A percentile compares a stretch with the other conserved stretches of the same genome.
phyloP scores from a whole-genome alignment of 2,113 vertebrate species.

The Chaenocephalus aceratus region DNA sequence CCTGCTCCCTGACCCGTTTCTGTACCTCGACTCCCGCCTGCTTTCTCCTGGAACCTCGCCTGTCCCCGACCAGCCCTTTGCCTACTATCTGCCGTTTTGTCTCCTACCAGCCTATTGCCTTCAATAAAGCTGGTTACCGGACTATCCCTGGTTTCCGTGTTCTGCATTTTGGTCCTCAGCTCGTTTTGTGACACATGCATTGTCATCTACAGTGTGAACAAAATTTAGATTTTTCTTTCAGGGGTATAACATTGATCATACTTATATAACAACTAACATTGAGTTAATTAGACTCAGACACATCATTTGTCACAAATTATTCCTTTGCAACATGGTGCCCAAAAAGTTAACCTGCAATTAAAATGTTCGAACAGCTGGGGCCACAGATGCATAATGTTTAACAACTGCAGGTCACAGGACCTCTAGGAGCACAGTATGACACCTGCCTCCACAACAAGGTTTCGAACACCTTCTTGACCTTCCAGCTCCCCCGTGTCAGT shows the following conservation, averaged over 20 bases:
- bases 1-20: too few species aligned
- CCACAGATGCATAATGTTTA: background rate
- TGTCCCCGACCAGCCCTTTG: too few species aligned
- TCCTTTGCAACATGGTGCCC: background rate
- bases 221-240: background rate
- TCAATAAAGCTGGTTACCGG: too few species aligned
- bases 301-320: background rate
- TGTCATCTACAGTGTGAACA: constrained; percentile 19
- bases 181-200: background rate
- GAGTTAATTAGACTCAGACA: constrained; percentile 1
- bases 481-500: constrained; percentile 29
- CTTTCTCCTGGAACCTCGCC: too few species aligned
- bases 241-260: constrained; percentile 5
- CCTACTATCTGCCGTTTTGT: too few species aligned
- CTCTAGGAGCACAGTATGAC: constrained; percentile 1
- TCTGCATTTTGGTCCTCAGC: too few species aligned
- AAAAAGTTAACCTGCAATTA: background rate
- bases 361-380: too few species aligned
- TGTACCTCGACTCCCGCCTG: too few species aligned
- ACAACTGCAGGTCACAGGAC: background rate
- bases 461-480: constrained; percentile 65
- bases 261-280: background rate
- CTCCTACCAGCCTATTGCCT: too few species aligned
- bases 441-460: constrained; percentile 23
- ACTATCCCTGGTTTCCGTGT: too few species aligned